phyloP scores from a whole-genome alignment of 2,113 vertebrate genomes.

The Corythornis madagascariensis region DNA sequence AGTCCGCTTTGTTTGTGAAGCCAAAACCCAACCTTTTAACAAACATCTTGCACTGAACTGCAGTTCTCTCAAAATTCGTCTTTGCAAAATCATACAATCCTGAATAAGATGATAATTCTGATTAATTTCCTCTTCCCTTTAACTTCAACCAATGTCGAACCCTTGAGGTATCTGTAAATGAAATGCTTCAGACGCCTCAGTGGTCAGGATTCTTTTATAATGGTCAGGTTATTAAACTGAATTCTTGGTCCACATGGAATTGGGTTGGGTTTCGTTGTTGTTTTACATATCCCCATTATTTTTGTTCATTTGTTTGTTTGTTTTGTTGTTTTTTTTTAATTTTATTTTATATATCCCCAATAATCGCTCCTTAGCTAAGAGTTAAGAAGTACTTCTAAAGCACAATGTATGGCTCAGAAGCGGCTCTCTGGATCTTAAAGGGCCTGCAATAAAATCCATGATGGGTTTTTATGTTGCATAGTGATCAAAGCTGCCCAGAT shows the following conservation, averaged over 20 bases:
- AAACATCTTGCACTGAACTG: slow-evolving; percentile 76
- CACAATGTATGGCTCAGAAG: slow-evolving; percentile 99
- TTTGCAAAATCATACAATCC: slow-evolving; percentile 78
- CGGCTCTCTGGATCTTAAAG: slow-evolving; percentile 93
- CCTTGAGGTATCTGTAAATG: slow-evolving; percentile 87
- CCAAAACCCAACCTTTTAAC: slow-evolving; percentile 73
- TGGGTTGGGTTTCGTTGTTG: slow-evolving; percentile 63
- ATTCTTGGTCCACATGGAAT: slow-evolving; percentile 96
- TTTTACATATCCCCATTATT: slow-evolving; percentile 81
- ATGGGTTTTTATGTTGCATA: slow-evolving; percentile 98
- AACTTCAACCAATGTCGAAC: slow-evolving; percentile 81
- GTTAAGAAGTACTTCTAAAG: slow-evolving; percentile 99
- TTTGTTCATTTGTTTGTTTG: slow-evolving; percentile 55
- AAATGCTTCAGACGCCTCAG: slow-evolving; percentile 84
- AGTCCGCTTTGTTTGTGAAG: slow-evolving; percentile 77
- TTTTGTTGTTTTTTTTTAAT: neutral
- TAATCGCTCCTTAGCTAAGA: slow-evolving; percentile 96
- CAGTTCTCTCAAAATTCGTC: slow-evolving; percentile 71
- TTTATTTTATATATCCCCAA: slow-evolving; percentile 85
- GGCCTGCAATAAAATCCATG: slow-evolving; percentile 88
- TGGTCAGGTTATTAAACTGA: slow-evolving; percentile 83
- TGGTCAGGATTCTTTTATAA: slow-evolving; percentile 85
- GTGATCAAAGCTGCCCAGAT: slow-evolving; percentile 99
- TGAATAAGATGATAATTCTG: slow-evolving; percentile 77
- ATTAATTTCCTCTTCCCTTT: slow-evolving; percentile 81